phyloP scores from a whole-genome alignment of 2,888 invertebrate species.

The Urechis unicinctus region DNA sequence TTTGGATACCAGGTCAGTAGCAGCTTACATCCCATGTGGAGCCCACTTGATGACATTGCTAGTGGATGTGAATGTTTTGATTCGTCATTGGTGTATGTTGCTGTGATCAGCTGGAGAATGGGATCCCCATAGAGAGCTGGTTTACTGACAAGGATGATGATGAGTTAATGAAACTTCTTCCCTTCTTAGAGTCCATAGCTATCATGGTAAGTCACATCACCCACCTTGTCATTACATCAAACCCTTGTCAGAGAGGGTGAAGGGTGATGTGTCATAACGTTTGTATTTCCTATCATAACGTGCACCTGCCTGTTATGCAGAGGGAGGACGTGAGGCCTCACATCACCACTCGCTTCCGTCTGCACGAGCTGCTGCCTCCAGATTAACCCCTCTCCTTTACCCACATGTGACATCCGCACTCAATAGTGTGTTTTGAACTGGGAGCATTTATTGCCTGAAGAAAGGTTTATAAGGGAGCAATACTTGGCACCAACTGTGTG shows the following conservation, averaged over 20 bases:
- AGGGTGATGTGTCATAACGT: no score
- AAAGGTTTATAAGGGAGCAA: no score
- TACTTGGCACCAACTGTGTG: no score
- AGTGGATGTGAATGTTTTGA: background rate
- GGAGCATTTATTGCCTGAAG: no score
- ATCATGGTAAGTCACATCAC: constrained; percentile 5
- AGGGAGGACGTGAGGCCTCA: constrained; percentile 87
- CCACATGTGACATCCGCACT: no score
- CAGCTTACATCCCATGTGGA: background rate
- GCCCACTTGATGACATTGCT: background rate
- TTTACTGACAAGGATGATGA: constrained; percentile 83
- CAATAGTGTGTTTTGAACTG: no score
- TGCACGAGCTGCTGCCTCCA: constrained; percentile 82
- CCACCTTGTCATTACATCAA: background rate
- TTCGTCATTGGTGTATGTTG: background rate
- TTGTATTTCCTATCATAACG: constrained; percentile 2
- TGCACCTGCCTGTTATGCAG: constrained; percentile 52
- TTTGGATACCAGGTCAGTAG: constrained; percentile 77
- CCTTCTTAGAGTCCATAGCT: constrained; percentile 68
- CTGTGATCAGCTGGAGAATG: constrained; percentile 46
- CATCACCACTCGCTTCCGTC: constrained; percentile 81
- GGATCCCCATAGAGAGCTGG: constrained; percentile 96
- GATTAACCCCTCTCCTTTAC: constrained; percentile 62
- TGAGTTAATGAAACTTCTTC: constrained; percentile 83
- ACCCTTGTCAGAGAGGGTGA: no score